Evolutionary conservation across 64 coral and sea anemone species (phyloP), one percentile per base, ranked within the genome.

Genomic region (Cladopsammia gracilis): DNA sequence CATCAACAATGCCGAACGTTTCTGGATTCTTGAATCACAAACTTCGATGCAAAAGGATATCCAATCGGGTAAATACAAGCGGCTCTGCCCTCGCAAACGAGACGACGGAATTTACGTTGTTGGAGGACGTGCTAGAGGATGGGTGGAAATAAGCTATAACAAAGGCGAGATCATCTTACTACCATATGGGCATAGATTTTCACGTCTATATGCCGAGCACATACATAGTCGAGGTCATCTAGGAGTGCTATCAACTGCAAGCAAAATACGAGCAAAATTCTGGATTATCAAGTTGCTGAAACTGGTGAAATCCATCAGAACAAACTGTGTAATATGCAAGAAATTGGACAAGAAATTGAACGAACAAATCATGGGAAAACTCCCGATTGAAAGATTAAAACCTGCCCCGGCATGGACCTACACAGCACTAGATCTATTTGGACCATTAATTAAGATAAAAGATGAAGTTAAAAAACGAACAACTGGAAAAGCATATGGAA

Each of bases 291-390:
- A 81, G 18, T 10, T 90, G 49, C 89, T 69, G 4, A 90, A 80
- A 64, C 20, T 90, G 68, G 14, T 70, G 9, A 90, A 86, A 77
- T 90, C 74, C 4, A 80, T 79, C 14, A 90, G 48, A 53, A 53
- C 47, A 49, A 92, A 92, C 65, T 84, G 89, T 24, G 62, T 91
- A n/a, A n/a, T n/a, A n/a, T n/a, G n/a, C n/a, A n/a, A n/a, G n/a
- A n/a, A n/a, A n/a, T n/a, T n/a, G n/a, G n/a, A n/a, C n/a, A n/a
- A n/a, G n/a, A n/a, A n/a, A n/a, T n/a, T n/a, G n/a, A n/a, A n/a
- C n/a, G n/a, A n/a, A n/a, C n/a, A n/a, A n/a, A n/a, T n/a, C n/a
- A n/a, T n/a, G n/a, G n/a, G n/a, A n/a, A n/a, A n/a, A n/a, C n/a
- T n/a, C n/a, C n/a, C n/a, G n/a, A n/a, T n/a, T n/a, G n/a, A n/a